Evolutionary conservation across 2,888 invertebrate genomes (phyloP).

Genomic region (Caenorhabditis sp.): DNA sequence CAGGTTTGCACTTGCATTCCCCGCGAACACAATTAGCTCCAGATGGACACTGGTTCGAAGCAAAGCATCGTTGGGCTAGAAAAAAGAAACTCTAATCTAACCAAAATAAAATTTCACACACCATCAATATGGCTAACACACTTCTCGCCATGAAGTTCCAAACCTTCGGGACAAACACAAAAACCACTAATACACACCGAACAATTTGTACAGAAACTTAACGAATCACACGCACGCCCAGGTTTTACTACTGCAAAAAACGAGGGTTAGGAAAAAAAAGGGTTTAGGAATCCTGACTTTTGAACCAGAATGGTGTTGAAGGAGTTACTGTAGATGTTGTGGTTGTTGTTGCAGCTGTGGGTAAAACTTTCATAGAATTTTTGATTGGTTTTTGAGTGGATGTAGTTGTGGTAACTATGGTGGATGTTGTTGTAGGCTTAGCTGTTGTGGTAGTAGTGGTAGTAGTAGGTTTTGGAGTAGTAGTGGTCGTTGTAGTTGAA

Average conservation of each 20-base stretch:
- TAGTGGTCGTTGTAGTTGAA: slow-evolving; percentile 13
- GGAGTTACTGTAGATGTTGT: neutral
- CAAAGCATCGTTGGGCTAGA: slow-evolving; percentile 53
- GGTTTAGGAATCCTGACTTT: slow-evolving; percentile 19
- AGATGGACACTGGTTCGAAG: slow-evolving; percentile 59
- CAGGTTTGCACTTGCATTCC: slow-evolving; percentile 55
- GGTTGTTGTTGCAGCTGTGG: neutral
- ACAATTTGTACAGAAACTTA: slow-evolving; percentile 55
- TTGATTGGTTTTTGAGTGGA: slow-evolving; percentile 28
- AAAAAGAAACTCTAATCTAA: neutral
- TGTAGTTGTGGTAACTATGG: slow-evolving; percentile 8
- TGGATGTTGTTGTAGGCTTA: slow-evolving; percentile 8
- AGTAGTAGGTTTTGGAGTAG: slow-evolving; percentile 2
- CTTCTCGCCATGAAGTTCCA: slow-evolving; percentile 44
- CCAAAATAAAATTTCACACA: slow-evolving; percentile 5
- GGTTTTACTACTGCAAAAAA: slow-evolving; percentile 54
- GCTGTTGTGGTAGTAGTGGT: slow-evolving; percentile 11
- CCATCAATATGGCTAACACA: slow-evolving; percentile 59
- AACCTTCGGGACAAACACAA: slow-evolving; percentile 60
- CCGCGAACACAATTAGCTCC: slow-evolving; percentile 61
- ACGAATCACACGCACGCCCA: slow-evolving; percentile 53
- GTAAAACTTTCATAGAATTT: slow-evolving; percentile 25
- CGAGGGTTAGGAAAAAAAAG: neutral
- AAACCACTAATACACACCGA: slow-evolving; percentile 54
- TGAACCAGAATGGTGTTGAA: slow-evolving; percentile 29